phyloP scores from a whole-genome alignment of 2,113 vertebrate genomes.

The Gobius niger region DNA sequence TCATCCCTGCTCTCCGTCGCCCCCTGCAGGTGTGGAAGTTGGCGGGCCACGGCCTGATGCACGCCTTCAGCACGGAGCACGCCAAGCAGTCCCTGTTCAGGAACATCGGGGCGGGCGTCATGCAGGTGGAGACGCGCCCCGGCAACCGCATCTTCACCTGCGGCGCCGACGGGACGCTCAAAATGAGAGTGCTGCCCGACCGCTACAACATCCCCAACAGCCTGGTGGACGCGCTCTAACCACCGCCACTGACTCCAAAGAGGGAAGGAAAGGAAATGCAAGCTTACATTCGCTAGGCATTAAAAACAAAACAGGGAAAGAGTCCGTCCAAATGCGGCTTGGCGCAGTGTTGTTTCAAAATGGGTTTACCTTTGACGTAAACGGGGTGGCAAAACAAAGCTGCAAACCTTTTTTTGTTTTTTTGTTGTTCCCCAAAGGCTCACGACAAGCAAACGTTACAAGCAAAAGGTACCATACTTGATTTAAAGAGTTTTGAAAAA shows the following conservation, averaged over 20 bases:
- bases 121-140: slow-evolving; percentile 89
- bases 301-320: slow-evolving; percentile 29
- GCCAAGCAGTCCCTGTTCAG: slow-evolving; percentile 98
- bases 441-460: slow-evolving; percentile 53
- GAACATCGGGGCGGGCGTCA: slow-evolving; percentile 94
- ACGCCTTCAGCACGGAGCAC: slow-evolving; percentile 94
- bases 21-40: slow-evolving; percentile 89
- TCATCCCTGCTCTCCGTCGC: neutral
- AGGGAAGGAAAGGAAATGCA: slow-evolving; percentile 29
- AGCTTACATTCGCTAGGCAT: slow-evolving; percentile 51
- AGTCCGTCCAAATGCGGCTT: slow-evolving; percentile 46
- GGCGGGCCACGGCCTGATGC: slow-evolving; percentile 88
- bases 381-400: slow-evolving; percentile 54
- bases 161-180: slow-evolving; percentile 95
- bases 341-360: slow-evolving; percentile 34
- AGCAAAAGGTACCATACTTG: slow-evolving; percentile 66
- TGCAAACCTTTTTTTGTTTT: slow-evolving; percentile 61
- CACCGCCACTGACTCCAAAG: slow-evolving; percentile 35
- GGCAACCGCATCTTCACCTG: slow-evolving; percentile 95
- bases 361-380: slow-evolving; percentile 55
- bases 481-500: slow-evolving; percentile 55
- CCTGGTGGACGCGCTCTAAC: slow-evolving; percentile 88
- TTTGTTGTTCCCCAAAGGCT: slow-evolving; percentile 43
- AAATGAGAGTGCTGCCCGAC: slow-evolving; percentile 92
- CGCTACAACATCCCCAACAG: slow-evolving; percentile 88